phyloP scores from a whole-genome alignment of 2,113 vertebrate species.

The Vulpes ferrilata region DNA sequence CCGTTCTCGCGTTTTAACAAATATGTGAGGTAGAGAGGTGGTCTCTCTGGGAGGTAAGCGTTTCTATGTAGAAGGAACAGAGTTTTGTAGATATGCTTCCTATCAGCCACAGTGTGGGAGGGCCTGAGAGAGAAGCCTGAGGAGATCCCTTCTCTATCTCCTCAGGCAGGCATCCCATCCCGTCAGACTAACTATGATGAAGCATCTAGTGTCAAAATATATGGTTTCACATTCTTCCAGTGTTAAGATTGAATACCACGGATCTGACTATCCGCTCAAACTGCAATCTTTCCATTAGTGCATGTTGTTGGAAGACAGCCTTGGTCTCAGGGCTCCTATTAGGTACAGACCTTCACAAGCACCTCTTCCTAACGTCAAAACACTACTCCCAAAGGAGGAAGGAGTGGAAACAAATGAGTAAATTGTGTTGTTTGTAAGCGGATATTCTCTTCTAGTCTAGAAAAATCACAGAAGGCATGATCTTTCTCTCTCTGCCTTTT shows the following conservation, averaged over 20 bases:
- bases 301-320: not conserved
- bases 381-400: not conserved
- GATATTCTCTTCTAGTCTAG: not conserved
- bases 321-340: rapidly evolving
- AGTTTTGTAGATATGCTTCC: not conserved
- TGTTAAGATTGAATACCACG: rapidly evolving
- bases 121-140: not conserved
- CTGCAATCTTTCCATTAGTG: not conserved
- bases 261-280: rapidly evolving
- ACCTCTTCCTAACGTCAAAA: not conserved
- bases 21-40: not conserved
- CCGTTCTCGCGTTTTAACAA: not conserved
- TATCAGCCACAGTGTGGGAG: rapidly evolving
- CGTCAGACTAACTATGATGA: rapidly evolving
- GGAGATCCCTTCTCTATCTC: too few relatives aligned
- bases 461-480: not conserved
- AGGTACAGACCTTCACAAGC: not conserved
- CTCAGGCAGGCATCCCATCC: rapidly evolving
- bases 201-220: rapidly evolving
- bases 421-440: not conserved
- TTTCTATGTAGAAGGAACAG: not conserved
- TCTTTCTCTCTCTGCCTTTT: too few relatives aligned
- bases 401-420: not conserved
- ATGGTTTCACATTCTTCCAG: rapidly evolving
- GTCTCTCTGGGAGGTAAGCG: not conserved